These are phyloP conservation scores for Phylloscopus trochilus DNA, from an alignment of 2,113 vertebrate genomes.

Conservation along the genomic window DNA sequence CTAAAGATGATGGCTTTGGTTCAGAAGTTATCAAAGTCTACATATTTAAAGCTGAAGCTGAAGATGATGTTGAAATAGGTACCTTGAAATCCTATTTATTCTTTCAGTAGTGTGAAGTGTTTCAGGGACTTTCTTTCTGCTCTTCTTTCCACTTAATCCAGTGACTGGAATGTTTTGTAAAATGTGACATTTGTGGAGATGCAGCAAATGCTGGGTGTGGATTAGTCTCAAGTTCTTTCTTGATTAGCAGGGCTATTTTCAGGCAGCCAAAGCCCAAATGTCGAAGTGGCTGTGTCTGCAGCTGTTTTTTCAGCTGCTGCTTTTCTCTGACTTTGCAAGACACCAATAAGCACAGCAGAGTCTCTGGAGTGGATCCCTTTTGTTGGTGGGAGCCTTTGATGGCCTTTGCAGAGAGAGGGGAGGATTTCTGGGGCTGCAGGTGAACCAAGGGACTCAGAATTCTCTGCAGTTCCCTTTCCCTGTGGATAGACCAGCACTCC, in stretches of 20 bases:
- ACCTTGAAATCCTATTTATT: slow-evolving; percentile 29
- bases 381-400: background rate
- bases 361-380: background rate
- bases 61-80: slow-evolving; percentile 98
- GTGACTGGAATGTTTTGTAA: background rate
- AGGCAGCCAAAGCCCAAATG: background rate
- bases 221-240: background rate
- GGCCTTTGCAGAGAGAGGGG: background rate
- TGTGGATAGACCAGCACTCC: background rate
- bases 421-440: background rate
- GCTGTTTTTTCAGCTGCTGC: background rate
- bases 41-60: slow-evolving; percentile 99
- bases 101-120: background rate
- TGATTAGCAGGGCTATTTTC: background rate
- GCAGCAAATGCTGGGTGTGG: background rate
- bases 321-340: background rate
- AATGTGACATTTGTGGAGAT: background rate
- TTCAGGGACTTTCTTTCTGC: background rate
- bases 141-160: background rate
- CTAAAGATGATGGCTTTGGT: slow-evolving; percentile 90
- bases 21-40: slow-evolving; percentile 99
- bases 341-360: background rate
- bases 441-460: background rate
- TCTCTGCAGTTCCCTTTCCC: background rate
- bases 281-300: background rate